phyloP scores from a whole-genome alignment of 2,888 invertebrate species.

The Agriopis aurantiaria region DNA sequence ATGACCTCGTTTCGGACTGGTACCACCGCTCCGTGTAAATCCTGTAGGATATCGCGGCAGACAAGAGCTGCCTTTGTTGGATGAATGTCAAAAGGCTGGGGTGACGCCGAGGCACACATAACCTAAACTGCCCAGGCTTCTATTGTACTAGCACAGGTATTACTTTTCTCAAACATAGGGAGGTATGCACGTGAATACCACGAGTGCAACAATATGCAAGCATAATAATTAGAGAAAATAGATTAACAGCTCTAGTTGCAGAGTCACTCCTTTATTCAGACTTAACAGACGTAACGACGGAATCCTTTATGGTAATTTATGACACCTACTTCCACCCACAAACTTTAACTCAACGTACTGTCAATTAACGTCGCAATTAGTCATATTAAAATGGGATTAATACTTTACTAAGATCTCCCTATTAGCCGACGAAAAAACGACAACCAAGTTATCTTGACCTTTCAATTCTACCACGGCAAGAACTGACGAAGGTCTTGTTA shows the following conservation, averaged over 20 bases:
- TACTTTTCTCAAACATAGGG: too few species aligned
- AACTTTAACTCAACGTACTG: conserved; percentile 51
- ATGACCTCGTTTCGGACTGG: too few species aligned
- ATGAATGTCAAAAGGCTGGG: too few species aligned
- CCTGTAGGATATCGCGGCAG: too few species aligned
- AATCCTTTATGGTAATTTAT: conserved; percentile 40
- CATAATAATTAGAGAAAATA: background rate
- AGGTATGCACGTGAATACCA: background rate
- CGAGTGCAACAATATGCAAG: background rate
- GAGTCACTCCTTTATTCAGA: conserved; percentile 41
- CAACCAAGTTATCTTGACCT: conserved; percentile 17
- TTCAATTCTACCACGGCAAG: background rate
- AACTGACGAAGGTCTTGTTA: conserved; percentile 1
- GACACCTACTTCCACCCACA: conserved; percentile 46
- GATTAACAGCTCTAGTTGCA: conserved; percentile 30
- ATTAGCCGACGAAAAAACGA: conserved; percentile 54
- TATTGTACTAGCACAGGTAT: background rate
- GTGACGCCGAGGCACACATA: too few species aligned
- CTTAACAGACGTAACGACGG: conserved; percentile 14
- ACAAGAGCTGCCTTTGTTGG: too few species aligned
- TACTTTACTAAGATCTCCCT: conserved; percentile 67
- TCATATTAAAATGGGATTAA: conserved; percentile 81
- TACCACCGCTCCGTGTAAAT: too few species aligned
- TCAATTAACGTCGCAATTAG: conserved; percentile 75
- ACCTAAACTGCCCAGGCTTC: background rate